A percentile compares a stretch with the other conserved stretches of the same genome.
These are phyloP conservation scores for Leptopterna dolabrata DNA, from an alignment of 2,888 invertebrate species.

Conservation along the genomic window DNA sequence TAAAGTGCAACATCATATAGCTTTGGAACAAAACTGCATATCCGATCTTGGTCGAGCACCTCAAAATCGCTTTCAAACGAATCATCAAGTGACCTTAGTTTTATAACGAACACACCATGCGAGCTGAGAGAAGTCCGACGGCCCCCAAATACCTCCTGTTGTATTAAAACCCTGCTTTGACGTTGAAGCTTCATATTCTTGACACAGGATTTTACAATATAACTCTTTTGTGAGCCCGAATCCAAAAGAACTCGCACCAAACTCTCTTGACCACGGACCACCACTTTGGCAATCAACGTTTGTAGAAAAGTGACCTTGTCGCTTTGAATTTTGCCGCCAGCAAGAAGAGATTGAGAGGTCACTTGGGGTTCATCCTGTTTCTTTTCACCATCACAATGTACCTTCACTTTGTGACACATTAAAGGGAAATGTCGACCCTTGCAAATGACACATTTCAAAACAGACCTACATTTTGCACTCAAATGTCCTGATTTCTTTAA, in stretches of 20 bases:
- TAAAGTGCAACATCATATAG: background rate
- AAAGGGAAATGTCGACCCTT: conserved; percentile 61
- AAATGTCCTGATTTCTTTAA: conserved; percentile 59
- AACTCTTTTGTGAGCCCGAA: conserved; percentile 56
- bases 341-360: background rate
- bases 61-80: background rate
- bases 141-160: conserved; percentile 48
- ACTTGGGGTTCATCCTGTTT: background rate
- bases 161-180: background rate
- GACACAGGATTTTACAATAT: conserved; percentile 50
- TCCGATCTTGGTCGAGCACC: conserved; percentile 27
- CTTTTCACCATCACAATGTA: background rate
- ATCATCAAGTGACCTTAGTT: background rate
- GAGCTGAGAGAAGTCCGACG: background rate
- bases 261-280: background rate
- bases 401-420: conserved; percentile 61
- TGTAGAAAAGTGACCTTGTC: conserved; percentile 16
- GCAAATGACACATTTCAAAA: conserved; percentile 61
- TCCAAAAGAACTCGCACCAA: conserved; percentile 50
- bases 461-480: conserved; percentile 60
- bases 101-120: conserved; percentile 17
- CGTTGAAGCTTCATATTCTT: background rate
- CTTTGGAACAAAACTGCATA: conserved; percentile 40
- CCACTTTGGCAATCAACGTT: conserved; percentile 16
- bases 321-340: background rate